These are phyloP conservation scores for Prochilodus magdalenae DNA, from an alignment of 2,113 vertebrate genomes.

Conservation along the genomic window DNA sequence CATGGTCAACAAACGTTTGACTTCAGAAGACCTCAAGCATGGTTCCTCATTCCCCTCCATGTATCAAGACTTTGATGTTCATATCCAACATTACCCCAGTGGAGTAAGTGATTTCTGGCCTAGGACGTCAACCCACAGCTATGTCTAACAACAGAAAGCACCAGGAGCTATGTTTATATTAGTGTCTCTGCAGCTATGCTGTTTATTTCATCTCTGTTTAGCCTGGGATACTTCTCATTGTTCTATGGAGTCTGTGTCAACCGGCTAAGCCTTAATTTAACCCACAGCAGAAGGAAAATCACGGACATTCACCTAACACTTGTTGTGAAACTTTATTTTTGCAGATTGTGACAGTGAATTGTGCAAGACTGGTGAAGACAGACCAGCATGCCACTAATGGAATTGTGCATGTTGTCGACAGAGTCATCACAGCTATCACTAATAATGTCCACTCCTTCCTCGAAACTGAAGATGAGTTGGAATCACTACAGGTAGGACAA, in stretches of 20 bases:
- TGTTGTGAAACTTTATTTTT: constrained; percentile 24
- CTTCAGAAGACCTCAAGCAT: constrained; percentile 91
- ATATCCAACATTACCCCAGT: constrained; percentile 94
- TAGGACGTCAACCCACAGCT: not conserved
- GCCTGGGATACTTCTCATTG: constrained; percentile 9
- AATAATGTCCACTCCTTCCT: constrained; percentile 86
- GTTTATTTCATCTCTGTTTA: constrained; percentile 37
- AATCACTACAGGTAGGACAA: constrained; percentile 84
- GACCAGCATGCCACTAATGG: constrained; percentile 97
- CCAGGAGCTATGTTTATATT: constrained; percentile 34
- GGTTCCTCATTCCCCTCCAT: constrained; percentile 87
- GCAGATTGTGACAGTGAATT: constrained; percentile 97
- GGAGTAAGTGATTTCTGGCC: constrained; percentile 79
- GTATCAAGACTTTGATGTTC: constrained; percentile 94
- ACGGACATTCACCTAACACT: not conserved
- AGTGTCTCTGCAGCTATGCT: constrained; percentile 18
- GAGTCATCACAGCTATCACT: constrained; percentile 91
- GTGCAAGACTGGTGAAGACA: constrained; percentile 92
- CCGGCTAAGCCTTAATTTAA: constrained; percentile 14
- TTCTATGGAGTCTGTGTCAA: constrained; percentile 18
- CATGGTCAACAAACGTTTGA: constrained; percentile 90
- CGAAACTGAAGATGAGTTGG: constrained; percentile 88
- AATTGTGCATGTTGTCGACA: constrained; percentile 95
- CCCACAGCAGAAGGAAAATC: not conserved
- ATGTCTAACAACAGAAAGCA: not conserved